phyloP scores from a whole-genome alignment of 1,140 invertebrate genomes.

The Drosophila pandora region DNA sequence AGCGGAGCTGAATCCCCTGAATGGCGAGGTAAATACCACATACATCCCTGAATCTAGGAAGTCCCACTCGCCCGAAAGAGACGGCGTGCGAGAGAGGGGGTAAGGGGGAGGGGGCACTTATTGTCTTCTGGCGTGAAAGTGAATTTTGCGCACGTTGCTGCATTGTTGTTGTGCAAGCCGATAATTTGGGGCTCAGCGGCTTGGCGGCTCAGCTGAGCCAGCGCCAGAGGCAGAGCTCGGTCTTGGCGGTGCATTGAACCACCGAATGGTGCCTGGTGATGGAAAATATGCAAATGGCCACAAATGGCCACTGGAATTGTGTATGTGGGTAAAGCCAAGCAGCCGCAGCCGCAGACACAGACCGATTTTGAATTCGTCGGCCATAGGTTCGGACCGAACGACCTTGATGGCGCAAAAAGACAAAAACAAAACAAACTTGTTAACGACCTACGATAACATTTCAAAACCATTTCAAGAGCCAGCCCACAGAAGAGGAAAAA shows the following conservation, averaged over 20 bases:
- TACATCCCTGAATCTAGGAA: not conserved
- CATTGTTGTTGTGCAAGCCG: conserved; percentile 7
- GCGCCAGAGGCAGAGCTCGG: too few relatives aligned
- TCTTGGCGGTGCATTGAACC: conserved; percentile 3
- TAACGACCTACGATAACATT: conserved; percentile 72
- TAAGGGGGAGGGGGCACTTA: not conserved
- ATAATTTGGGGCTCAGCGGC: not conserved
- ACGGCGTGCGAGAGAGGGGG: not conserved
- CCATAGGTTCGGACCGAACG: conserved; percentile 28
- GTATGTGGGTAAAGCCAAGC: too few relatives aligned
- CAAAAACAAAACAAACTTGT: conserved; percentile 47
- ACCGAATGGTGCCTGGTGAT: not conserved
- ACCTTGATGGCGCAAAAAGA: conserved; percentile 38
- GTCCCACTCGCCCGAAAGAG: not conserved
- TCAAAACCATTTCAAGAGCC: conserved; percentile 45
- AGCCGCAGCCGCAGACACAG: not conserved
- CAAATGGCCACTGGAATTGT: too few relatives aligned
- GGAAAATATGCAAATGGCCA: not conserved
- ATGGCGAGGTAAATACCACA: conserved; percentile 71
- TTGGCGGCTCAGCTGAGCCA: not conserved
- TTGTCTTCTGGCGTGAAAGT: conserved; percentile 6
- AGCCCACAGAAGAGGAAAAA: conserved; percentile 3
- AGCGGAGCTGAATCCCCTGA: conserved; percentile 79
- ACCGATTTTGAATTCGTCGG: conserved; percentile 28
- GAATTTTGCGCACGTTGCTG: not conserved